A percentile compares a stretch with the other conserved stretches of the same genome.
These are phyloP conservation scores for Drosophila setifemur DNA, from an alignment of 1,140 invertebrate species.

Conservation along the genomic window DNA sequence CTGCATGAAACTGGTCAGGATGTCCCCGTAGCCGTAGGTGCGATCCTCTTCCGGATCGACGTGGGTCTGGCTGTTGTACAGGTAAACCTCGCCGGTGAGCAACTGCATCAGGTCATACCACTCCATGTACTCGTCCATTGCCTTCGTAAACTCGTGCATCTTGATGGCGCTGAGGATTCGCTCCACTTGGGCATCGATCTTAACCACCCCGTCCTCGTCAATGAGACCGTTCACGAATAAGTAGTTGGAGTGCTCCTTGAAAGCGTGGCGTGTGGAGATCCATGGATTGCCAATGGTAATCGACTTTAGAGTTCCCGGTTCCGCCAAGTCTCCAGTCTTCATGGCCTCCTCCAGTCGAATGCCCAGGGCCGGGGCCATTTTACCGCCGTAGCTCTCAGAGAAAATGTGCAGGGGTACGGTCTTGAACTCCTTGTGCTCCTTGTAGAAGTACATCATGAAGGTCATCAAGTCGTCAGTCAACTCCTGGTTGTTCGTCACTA, in stretches of 20 bases:
- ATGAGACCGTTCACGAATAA: conserved; percentile 84
- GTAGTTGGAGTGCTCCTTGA: conserved; percentile 90
- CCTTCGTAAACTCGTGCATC: conserved; percentile 16
- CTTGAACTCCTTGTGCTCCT: conserved; percentile 86
- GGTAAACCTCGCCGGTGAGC: conserved; percentile 40
- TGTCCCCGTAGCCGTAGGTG: conserved; percentile 57
- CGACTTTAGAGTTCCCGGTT: conserved; percentile 87
- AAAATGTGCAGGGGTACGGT: conserved; percentile 91
- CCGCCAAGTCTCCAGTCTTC: conserved; percentile 84
- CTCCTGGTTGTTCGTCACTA: conserved; percentile 85
- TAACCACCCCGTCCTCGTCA: conserved; percentile 84
- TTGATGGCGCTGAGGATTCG: conserved; percentile 84
- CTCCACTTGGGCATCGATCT: conserved; percentile 75
- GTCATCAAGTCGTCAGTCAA: conserved; percentile 91
- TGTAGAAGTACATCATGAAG: conserved; percentile 87
- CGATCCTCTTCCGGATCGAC: conserved; percentile 40
- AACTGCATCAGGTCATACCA: conserved; percentile 23
- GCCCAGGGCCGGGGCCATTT: conserved; percentile 93
- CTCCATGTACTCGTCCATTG: conserved; percentile 16
- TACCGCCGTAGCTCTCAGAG: conserved; percentile 95
- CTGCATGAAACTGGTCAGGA: conserved; percentile 87
- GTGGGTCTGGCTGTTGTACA: conserved; percentile 54
- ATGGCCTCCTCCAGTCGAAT: conserved; percentile 85
- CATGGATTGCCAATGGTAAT: conserved; percentile 93
- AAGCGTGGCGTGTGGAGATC: conserved; percentile 92